Evolutionary conservation across 2,888 invertebrate species (phyloP).

Genomic region (Drosophila siamana): DNA sequence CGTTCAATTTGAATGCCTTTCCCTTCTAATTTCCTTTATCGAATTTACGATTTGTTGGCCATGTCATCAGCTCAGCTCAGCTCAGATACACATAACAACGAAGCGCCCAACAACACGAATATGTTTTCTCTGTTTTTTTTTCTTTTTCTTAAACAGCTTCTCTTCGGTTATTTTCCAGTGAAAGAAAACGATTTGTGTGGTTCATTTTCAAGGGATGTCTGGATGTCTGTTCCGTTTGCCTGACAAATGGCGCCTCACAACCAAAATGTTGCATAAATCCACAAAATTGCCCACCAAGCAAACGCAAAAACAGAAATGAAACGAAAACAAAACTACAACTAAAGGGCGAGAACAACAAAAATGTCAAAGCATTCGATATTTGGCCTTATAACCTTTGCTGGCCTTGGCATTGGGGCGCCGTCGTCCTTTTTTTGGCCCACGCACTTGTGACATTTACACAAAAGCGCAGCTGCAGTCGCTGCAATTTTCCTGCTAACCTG

Average conservation of each 20-base stretch:
- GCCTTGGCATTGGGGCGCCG: constrained; percentile 20
- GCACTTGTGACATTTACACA: constrained; percentile 64
- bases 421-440: constrained; percentile 51
- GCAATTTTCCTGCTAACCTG: neutral
- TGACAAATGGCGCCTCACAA: constrained; percentile 41
- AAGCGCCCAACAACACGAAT: constrained; percentile 30
- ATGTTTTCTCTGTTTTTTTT: constrained; percentile 37
- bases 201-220: constrained; percentile 41
- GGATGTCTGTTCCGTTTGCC: constrained; percentile 3
- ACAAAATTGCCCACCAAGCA: constrained; percentile 1
- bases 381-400: constrained; percentile 60
- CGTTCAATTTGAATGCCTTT: constrained; percentile 57
- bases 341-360: constrained; percentile 34
- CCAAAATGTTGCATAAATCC: constrained; percentile 42
- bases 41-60: constrained; percentile 79
- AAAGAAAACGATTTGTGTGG: constrained; percentile 59
- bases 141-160: constrained; percentile 18
- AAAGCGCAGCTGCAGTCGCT: constrained; percentile 45
- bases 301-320: too few relatives aligned
- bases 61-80: constrained; percentile 71
- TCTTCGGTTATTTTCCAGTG: constrained; percentile 34
- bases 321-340: constrained; percentile 9
- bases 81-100: constrained; percentile 33
- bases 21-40: constrained; percentile 81
- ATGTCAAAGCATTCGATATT: constrained; percentile 37